Conservation (phyloP, 2,797 vertebrate genomes). For the Leucoraja ocellata region DNA sequence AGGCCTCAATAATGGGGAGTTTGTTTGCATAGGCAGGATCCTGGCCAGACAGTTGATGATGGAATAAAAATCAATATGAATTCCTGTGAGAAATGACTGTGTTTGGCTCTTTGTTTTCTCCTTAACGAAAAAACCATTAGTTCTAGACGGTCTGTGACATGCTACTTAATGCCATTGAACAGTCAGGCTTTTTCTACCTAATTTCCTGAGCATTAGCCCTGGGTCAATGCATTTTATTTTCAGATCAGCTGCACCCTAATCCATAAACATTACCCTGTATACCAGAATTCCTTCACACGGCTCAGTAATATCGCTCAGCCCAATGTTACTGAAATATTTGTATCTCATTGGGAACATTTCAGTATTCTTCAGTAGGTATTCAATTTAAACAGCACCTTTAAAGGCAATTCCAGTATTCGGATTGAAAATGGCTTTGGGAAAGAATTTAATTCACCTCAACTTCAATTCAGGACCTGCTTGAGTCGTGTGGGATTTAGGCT, state of each 20-base stretch:
- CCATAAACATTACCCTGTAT: background rate
- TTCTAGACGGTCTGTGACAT: conserved; percentile 17
- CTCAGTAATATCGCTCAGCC: background rate
- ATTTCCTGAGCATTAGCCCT: conserved; percentile 40
- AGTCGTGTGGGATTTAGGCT: background rate
- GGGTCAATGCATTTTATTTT: conserved; percentile 29
- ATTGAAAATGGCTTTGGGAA: background rate
- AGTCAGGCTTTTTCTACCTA: conserved; percentile 28
- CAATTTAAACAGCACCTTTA: background rate
- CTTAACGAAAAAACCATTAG: conserved; percentile 41
- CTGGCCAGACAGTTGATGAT: background rate
- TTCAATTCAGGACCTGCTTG: background rate
- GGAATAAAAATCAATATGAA: background rate
- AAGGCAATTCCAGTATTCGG: background rate
- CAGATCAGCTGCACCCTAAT: background rate
- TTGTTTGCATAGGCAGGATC: background rate
- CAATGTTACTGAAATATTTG: background rate
- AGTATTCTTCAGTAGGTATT: background rate
- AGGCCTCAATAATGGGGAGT: conserved; percentile 20
- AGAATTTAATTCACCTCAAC: conserved; percentile 5
- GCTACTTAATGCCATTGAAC: conserved; percentile 32
- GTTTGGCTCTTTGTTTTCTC: background rate
- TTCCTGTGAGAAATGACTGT: conserved; percentile 40
- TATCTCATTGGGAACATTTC: background rate
- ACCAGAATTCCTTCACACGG: background rate